These are phyloP conservation scores for Cyclargus thomasi DNA, from an alignment of 1,140 invertebrate genomes.

Conservation along the genomic window DNA sequence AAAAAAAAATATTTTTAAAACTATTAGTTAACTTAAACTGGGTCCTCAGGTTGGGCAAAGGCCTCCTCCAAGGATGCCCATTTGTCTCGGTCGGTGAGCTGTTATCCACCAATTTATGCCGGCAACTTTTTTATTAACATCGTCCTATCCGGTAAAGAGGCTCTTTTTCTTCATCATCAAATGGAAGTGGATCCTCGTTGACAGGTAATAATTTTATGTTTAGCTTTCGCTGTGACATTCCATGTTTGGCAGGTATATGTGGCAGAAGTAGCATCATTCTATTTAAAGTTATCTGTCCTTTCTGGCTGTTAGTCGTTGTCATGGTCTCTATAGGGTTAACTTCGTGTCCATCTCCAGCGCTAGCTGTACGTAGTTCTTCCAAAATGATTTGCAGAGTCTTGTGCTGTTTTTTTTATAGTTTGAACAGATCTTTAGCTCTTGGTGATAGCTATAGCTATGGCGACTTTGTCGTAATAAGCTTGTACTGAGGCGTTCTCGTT, in stretches of 20 bases:
- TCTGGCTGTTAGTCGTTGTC: conserved; percentile 25
- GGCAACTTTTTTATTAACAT: too few relatives aligned
- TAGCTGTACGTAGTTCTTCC: background rate
- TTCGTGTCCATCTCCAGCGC: background rate
- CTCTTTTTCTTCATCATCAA: too few relatives aligned
- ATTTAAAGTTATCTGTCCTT: conserved; percentile 16
- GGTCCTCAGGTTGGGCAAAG: too few relatives aligned
- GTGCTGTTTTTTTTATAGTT: background rate
- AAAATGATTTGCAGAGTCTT: conserved; percentile 13
- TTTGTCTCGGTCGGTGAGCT: too few relatives aligned
- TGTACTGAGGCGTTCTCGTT: background rate
- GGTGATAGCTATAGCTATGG: background rate
- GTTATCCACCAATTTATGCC: too few relatives aligned
- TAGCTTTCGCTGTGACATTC: background rate
- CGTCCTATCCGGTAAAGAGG: too few relatives aligned
- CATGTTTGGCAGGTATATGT: conserved; percentile 1
- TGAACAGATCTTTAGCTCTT: background rate
- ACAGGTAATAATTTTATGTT: background rate
- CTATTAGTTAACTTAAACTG: too few relatives aligned
- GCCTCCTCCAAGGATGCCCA: too few relatives aligned
- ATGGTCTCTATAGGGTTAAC: conserved; percentile 24
- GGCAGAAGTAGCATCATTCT: conserved; percentile 22
- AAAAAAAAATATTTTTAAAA: too few relatives aligned
- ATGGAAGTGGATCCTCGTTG: background rate
- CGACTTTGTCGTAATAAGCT: background rate